A percentile compares a stretch with the other conserved stretches of the same genome.
phyloP scores from a whole-genome alignment of 2,888 invertebrate species.

The Embidobia sp. region DNA sequence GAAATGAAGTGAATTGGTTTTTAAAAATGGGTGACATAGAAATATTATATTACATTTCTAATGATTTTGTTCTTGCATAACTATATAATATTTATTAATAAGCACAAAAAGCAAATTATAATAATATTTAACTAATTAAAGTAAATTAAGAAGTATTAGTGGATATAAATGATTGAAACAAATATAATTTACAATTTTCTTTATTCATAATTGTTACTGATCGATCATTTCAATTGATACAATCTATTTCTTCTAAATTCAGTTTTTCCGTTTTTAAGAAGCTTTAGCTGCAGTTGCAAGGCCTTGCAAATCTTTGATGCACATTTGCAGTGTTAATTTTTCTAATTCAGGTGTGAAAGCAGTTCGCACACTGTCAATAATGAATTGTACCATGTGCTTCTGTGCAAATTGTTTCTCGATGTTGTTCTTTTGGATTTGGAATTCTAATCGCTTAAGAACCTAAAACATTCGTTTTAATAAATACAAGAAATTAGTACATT shows the following conservation, averaged over 20 bases:
- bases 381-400: slow-evolving; percentile 97
- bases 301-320: slow-evolving; percentile 89
- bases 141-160: too few relatives aligned
- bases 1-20: too few relatives aligned
- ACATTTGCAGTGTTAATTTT: slow-evolving; percentile 87
- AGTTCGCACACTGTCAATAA: slow-evolving; percentile 90
- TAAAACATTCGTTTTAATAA: too few relatives aligned
- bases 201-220: slow-evolving; percentile 15
- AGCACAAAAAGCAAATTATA: too few relatives aligned
- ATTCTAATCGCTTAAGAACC: slow-evolving; percentile 94
- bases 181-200: slow-evolving; percentile 26
- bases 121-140: too few relatives aligned
- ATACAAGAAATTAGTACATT: slow-evolving; percentile 18
- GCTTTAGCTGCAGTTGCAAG: slow-evolving; percentile 84
- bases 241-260: slow-evolving; percentile 48
- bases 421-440: slow-evolving; percentile 93
- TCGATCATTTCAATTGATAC: slow-evolving; percentile 32
- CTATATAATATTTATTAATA: too few relatives aligned
- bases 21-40: not conserved
- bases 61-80: too few relatives aligned
- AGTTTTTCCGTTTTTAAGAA: slow-evolving; percentile 64
- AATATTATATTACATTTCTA: not conserved
- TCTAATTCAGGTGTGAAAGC: slow-evolving; percentile 97
- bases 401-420: slow-evolving; percentile 93
- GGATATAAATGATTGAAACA: not conserved